Evolutionary conservation across 1,140 invertebrate species (phyloP), one percentile per base, ranked within the genome.

Genomic region (Magallana ariakensis): DNA sequence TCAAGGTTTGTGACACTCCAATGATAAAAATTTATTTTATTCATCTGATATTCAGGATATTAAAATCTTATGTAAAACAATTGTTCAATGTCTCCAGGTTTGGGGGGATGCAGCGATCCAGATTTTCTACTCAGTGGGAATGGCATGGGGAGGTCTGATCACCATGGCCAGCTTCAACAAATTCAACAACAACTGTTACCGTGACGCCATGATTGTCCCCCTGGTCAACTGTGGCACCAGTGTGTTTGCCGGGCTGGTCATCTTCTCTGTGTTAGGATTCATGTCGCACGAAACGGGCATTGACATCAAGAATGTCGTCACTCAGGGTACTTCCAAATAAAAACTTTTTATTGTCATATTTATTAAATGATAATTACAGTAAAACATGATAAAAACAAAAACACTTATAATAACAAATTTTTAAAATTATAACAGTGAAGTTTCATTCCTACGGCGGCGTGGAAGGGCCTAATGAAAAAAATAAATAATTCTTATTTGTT

Each of bases 171-270:
- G 94, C 85, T 95, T 94, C 89, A 94, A 93, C 89, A 92, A 90
- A 84, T 94, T 94, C 87, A 91, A 92, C 85, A 92, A 94, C 84
- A 93, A 94, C 84, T 91, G 92, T 53, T 93, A 93, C 89, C 95
- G 95, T 89, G 99, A 99, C 94, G 98, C 98, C 0, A 96, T 99
- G 54, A 96, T 98, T 94, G 98, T 99, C 9, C 98, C 98, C 22
- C 94, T 99, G 56, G 98, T 98, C 11, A 99, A 99, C 94, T 98
- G 98, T 92, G 96, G 97, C 85, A 99, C 99, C 0, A 99, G 98
- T 11, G 97, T 99, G 96, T 99, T 99, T 94, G 98, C 99, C 87
- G 99, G 98, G 0, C 97, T 99, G 84, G 98, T 99, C 2, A 98
- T 99, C 11, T 99, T 99, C 93, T 98, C 98, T 0, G 97, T 99